phyloP scores from a whole-genome alignment of 1,140 invertebrate species.

The Acyrthosiphon pisum region DNA sequence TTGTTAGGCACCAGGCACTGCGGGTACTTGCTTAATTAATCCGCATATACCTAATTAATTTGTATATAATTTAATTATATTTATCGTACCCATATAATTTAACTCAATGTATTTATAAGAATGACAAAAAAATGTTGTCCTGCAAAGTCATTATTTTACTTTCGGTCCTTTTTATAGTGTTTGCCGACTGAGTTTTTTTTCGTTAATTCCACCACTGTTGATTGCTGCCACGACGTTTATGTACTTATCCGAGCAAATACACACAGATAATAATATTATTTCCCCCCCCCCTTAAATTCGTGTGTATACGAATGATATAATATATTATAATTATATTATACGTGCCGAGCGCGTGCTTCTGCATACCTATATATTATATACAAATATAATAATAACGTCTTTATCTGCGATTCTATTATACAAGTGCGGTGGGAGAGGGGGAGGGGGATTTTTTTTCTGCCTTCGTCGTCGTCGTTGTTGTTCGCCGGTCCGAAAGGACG shows the following conservation, averaged over 20 bases:
- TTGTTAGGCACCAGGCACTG: too few species aligned
- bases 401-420: background rate
- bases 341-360: background rate
- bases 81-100: background rate
- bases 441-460: background rate
- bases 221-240: background rate
- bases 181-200: background rate
- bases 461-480: background rate
- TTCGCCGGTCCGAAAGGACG: background rate
- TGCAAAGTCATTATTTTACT: too few species aligned
- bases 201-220: background rate
- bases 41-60: background rate
- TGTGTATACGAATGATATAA: background rate
- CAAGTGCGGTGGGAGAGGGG: background rate
- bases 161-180: background rate
- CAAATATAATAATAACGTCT: background rate
- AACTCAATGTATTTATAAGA: background rate
- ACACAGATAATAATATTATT: background rate
- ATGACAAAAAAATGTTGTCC: background rate
- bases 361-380: background rate
- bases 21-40: background rate
- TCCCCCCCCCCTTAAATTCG: background rate
- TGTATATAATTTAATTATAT: background rate
- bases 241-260: background rate
- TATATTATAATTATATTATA: background rate